A percentile compares a stretch with the other conserved stretches of the same genome.
These are phyloP conservation scores for Pristionchus mayeri DNA, from an alignment of 2,888 invertebrate genomes.

Conservation along the genomic window DNA sequence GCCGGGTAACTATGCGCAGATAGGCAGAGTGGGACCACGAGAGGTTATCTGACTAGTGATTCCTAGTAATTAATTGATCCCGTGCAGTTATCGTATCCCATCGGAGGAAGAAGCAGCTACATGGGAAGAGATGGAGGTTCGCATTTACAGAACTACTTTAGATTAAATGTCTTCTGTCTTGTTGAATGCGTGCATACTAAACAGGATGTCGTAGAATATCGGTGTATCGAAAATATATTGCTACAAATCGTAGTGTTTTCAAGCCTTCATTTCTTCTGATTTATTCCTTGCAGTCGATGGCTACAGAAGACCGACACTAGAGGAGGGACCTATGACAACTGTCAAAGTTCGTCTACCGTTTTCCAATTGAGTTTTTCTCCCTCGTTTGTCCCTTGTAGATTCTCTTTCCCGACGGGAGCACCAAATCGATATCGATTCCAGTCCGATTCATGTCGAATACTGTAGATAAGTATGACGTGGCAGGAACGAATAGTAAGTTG, in stretches of 20 bases:
- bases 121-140: neutral
- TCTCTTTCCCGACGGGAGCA: neutral
- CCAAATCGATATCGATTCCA: neutral
- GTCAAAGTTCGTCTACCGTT: neutral
- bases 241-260: too few relatives aligned
- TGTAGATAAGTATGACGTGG: conserved; percentile 20
- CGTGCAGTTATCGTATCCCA: neutral
- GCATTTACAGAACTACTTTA: too few relatives aligned
- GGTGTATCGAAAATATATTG: too few relatives aligned
- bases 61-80: too few relatives aligned
- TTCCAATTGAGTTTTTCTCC: neutral
- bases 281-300: conserved; percentile 1
- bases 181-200: too few relatives aligned
- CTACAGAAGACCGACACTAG: neutral
- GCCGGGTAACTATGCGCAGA: neutral
- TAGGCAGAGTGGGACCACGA: neutral
- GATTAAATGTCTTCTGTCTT: too few relatives aligned
- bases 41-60: neutral
- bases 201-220: too few relatives aligned
- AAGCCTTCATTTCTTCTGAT: too few relatives aligned
- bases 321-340: conserved; percentile 36
- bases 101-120: neutral
- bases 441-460: conserved; percentile 2
- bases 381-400: neutral
- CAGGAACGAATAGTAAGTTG: neutral